Evolutionary conservation across 2,113 vertebrate species (phyloP).

Genomic region (Grammomys dolichurus): DNA sequence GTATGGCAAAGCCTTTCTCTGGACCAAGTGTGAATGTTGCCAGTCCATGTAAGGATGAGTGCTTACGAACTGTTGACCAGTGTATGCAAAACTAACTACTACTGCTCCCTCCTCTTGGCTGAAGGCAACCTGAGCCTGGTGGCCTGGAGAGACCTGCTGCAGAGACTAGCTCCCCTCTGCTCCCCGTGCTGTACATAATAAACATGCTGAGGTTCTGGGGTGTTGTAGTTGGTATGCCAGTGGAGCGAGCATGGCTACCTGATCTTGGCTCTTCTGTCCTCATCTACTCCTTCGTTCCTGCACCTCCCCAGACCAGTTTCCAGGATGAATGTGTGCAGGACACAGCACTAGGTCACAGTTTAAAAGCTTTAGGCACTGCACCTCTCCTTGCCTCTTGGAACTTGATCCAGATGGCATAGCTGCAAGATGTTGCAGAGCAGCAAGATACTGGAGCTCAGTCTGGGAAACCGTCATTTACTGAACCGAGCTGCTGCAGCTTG

Average conservation of each 20-base stretch:
- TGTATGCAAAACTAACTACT: background rate
- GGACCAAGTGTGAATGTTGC: background rate
- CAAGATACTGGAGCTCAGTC: background rate
- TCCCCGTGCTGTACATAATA: no score
- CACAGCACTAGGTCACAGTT: background rate
- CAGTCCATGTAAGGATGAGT: no score
- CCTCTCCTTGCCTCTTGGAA: background rate
- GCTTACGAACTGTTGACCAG: no score
- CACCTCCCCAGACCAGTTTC: background rate
- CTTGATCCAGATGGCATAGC: background rate
- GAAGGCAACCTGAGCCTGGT: background rate
- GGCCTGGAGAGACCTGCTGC: background rate
- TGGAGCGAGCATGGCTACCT: background rate
- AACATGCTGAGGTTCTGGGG: background rate
- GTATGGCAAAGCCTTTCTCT: background rate
- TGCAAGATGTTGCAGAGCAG: background rate
- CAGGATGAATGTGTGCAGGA: background rate
- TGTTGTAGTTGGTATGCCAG: background rate
- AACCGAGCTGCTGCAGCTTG: background rate
- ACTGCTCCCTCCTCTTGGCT: background rate
- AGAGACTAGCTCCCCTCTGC: background rate
- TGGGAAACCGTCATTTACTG: background rate
- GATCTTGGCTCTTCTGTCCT: background rate
- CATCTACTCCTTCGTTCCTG: no score
- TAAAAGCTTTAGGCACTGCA: background rate